These are phyloP conservation scores for Seriola aureovittata DNA, from an alignment of 2,113 vertebrate species.

Conservation along the genomic window DNA sequence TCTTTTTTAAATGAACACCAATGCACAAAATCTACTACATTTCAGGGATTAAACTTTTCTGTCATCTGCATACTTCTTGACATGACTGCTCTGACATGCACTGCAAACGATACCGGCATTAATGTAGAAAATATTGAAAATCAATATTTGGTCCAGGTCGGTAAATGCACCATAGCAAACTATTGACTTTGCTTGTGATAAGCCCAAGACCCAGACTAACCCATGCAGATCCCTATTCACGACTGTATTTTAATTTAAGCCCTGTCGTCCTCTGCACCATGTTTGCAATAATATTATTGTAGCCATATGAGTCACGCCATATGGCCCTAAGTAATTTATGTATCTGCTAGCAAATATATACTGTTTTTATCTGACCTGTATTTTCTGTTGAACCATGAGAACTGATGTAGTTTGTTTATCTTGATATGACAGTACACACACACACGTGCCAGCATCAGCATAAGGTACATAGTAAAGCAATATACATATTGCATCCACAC, in stretches of 20 bases:
- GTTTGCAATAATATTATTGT: slow-evolving; percentile 15
- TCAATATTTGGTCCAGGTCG: slow-evolving; percentile 40
- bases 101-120: not conserved
- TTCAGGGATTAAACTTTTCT: not conserved
- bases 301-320: slow-evolving; percentile 10
- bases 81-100: slow-evolving; percentile 19
- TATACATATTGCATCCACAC: not conserved
- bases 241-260: not conserved
- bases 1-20: not conserved
- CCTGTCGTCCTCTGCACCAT: not conserved
- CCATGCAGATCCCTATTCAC: slow-evolving; percentile 3
- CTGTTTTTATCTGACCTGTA: not conserved
- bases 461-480: not conserved
- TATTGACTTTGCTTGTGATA: slow-evolving; percentile 11
- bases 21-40: not conserved
- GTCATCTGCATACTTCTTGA: not conserved
- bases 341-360: slow-evolving; percentile 11
- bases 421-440: not conserved
- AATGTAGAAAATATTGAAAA: slow-evolving; percentile 27
- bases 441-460: not conserved
- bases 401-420: slow-evolving; percentile 9
- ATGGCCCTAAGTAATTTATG: not conserved
- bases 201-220: slow-evolving; percentile 7
- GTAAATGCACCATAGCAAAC: slow-evolving; percentile 6
- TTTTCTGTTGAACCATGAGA: slow-evolving; percentile 14